Evolutionary conservation across 2,113 vertebrate species (phyloP).

Genomic region (Corythaixoides concolor): DNA sequence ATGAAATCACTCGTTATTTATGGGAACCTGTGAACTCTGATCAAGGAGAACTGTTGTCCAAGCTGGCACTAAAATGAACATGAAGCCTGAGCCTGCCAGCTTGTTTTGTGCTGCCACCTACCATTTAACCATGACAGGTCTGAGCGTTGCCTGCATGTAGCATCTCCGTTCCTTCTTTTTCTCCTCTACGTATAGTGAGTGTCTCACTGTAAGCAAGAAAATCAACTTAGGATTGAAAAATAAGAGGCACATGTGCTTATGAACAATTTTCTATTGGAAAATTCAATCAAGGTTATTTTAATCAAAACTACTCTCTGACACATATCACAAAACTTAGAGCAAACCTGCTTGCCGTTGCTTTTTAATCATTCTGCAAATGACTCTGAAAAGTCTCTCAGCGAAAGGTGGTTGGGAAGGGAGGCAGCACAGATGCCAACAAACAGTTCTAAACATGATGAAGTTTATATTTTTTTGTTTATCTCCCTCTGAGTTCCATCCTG

Average conservation of each 20-base stretch:
- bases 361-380: slow-evolving; percentile 37
- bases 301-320: slow-evolving; percentile 73
- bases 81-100: background rate
- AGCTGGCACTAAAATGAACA: background rate
- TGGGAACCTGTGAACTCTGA: background rate
- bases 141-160: background rate
- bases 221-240: slow-evolving; percentile 10
- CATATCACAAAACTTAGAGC: slow-evolving; percentile 36
- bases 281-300: slow-evolving; percentile 68
- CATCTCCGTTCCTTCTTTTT: background rate
- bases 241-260: slow-evolving; percentile 20
- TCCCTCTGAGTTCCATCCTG: slow-evolving; percentile 55
- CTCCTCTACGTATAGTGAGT: background rate
- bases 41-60: background rate
- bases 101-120: background rate
- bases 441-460: slow-evolving; percentile 67
- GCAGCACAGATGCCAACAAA: slow-evolving; percentile 25
- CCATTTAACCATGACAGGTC: background rate
- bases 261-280: slow-evolving; percentile 69
- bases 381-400: slow-evolving; percentile 19
- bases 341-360: slow-evolving; percentile 3
- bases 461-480: slow-evolving; percentile 63
- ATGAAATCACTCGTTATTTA: slow-evolving; percentile 34
- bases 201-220: background rate
- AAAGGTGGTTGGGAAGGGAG: slow-evolving; percentile 15